Base-by-base conservation (phyloP, 2,888 invertebrate species). In the Cancer borealis region DNA sequence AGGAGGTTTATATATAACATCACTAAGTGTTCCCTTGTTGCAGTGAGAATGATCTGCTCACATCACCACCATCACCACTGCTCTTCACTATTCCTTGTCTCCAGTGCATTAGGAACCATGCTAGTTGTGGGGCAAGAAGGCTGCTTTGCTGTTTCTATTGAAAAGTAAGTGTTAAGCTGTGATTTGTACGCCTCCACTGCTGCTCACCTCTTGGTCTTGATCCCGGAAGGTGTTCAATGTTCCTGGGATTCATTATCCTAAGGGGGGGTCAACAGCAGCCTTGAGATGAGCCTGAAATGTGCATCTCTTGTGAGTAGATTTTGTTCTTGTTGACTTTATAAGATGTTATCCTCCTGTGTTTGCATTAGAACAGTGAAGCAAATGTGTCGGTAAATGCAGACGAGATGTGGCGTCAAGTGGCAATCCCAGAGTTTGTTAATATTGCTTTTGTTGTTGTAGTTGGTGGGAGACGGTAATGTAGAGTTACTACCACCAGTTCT, bases 371-470 rank as follows among this genome's bases (percentile, higher is more conserved):
- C 21, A 17, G 60, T 21, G 21, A 10, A 60, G 21, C 17, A 21
- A 60, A 21, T 17, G 21, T 60, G 21, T 60, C 5, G 21, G 60
- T 60, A 21, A 60, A 60, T 26, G 73, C 26, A 73, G 66, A 21
- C 66, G 4, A n/a, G n/a, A 21, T n/a, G 66, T 66, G 66, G 5
- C 66, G 6, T 66, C n/a, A 21, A n/a, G 54, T 54, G 54, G 54
- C 54, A 54, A 14, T 54, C 54, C 54, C 54, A 8, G 54, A 54
- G 73, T 26, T 73, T 73, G 73, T 26, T 73, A n/a, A 73, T 73
- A 26, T 26, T 73, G 73, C 26, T 73, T 73, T 66, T 66, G 66
- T 66, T 73, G 73, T n/a, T 73, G 73, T 73, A 73, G 60, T 73
- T 26, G 8, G 1, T 73, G 73, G 73, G 8, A 6, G 26, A 26